These are phyloP conservation scores for Pluvianellus socialis DNA, from an alignment of 2,113 vertebrate species.

Conservation along the genomic window DNA sequence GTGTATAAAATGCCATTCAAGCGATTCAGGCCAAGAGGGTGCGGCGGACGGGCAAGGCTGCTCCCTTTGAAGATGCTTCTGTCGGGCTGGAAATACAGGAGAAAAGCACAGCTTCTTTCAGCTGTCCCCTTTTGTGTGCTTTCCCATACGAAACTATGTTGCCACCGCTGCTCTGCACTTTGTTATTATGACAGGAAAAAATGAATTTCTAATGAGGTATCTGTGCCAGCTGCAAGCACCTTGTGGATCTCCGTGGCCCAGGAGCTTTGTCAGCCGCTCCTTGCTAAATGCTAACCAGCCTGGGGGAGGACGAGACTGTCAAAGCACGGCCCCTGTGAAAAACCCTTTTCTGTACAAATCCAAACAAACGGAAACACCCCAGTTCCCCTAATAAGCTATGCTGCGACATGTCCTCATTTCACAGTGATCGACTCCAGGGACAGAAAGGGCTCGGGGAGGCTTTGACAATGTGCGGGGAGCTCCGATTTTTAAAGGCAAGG, in stretches of 20 bases:
- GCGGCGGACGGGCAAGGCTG: constrained; percentile 62
- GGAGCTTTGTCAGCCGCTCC: constrained; percentile 59
- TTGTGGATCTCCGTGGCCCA: constrained; percentile 65
- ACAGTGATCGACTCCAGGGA: background rate
- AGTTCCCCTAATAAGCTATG: constrained; percentile 44
- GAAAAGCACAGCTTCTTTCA: constrained; percentile 83
- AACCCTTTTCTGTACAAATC: constrained; percentile 53
- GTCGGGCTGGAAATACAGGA: constrained; percentile 69
- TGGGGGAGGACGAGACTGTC: background rate
- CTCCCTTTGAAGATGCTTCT: constrained; percentile 73
- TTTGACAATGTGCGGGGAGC: constrained; percentile 8
- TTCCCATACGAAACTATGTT: constrained; percentile 79
- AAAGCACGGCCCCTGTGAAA: constrained; percentile 6
- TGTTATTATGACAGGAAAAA: constrained; percentile 85
- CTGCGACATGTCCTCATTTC: constrained; percentile 48
- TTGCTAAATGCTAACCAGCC: constrained; percentile 47
- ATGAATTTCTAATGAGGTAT: constrained; percentile 84
- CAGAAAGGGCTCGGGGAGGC: background rate
- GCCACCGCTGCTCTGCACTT: constrained; percentile 72
- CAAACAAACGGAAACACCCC: constrained; percentile 12
- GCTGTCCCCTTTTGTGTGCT: constrained; percentile 80
- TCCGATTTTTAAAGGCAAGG: constrained; percentile 38
- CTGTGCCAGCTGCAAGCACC: constrained; percentile 80
- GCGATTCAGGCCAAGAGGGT: constrained; percentile 16
- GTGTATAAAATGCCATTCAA: constrained; percentile 30